Conservation (phyloP, 1,140 invertebrate species). For the Drosophila arizonae region DNA sequence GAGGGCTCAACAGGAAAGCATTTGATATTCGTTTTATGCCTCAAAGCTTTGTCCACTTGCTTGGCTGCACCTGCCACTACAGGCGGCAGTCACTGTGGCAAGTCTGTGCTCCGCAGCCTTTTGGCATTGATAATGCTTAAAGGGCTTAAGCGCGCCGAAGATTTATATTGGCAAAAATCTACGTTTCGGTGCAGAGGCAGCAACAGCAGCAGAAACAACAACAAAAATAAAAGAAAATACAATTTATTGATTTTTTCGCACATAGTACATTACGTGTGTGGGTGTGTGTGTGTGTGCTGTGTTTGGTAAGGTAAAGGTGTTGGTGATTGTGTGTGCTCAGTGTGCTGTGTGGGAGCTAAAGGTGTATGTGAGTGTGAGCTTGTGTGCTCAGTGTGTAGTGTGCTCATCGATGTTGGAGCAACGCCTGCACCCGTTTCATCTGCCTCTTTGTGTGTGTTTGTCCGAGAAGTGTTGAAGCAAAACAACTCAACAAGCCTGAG, state of each 20-base stretch:
- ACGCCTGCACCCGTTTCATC: constrained; percentile 67
- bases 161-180: constrained; percentile 72
- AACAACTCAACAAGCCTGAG: constrained; percentile 29
- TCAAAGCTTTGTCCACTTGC: constrained; percentile 10
- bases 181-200: constrained; percentile 26
- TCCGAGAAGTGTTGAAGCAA: constrained; percentile 43
- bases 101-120: constrained; percentile 32
- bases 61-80: constrained; percentile 56
- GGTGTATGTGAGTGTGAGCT: constrained; percentile 25
- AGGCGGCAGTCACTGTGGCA: constrained; percentile 7
- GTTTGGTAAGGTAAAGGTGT: constrained; percentile 27
- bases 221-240: constrained; percentile 58
- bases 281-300: constrained; percentile 24
- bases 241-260: constrained; percentile 76
- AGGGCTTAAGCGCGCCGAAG: constrained; percentile 75
- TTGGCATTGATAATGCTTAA: constrained; percentile 77
- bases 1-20: constrained; percentile 10
- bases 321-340: constrained; percentile 23
- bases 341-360: background rate
- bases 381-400: constrained; percentile 15
- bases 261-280: constrained; percentile 29
- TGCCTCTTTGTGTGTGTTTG: constrained; percentile 50
- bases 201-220: constrained; percentile 11
- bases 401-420: constrained; percentile 19
- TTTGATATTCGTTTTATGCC: constrained; percentile 29